Base-by-base conservation (phyloP, 2,888 invertebrate species). In the Lepidonotus clava region DNA sequence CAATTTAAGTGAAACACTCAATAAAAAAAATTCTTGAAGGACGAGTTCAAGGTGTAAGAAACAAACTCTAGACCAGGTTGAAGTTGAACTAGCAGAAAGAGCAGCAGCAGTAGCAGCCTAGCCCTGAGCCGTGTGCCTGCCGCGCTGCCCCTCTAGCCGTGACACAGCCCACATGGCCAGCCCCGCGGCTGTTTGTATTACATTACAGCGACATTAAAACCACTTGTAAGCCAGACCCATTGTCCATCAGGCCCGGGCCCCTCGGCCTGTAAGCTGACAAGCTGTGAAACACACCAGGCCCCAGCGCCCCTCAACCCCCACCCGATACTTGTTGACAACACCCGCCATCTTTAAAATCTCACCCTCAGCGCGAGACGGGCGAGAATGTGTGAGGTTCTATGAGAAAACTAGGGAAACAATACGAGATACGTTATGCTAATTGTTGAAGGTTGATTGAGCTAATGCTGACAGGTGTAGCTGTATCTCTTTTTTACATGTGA, bases 131-230 rank as follows among this genome's bases (percentile, higher is more conserved):
- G n/a, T n/a, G n/a, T n/a, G 24, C 11, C 56, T 21, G 56, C 56
- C 56, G 56, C 11, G n/a, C 56, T 6, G 46, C 5, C 24, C 61
- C 6, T 61, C 24, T 6, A 11, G 61, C 11, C 34, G 8, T 71
- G 71, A 71, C 71, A 32, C 8, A 36, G 38, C 8, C 71, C 71
- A 71, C 71, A 71, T 71, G 71, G 71, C 71, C 38, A 4, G 6
- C 5, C 71, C 71, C 36, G 71, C 32, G 34, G 71, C 71, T 71
- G 71, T 71, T 71, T 71, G 71, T 71, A 71, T 71, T 71, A 71
- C 71, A 71, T 71, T 71, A 71, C 71, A 32, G 71, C 28, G 71
- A 71, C 71, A 71, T 71, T 71, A 71, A 71, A 71, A 71, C 71
- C 71, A 71, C 71, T 71, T 71, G 71, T 71, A 71, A 71, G 71